These are phyloP conservation scores for Gavialis gangeticus DNA, from an alignment of 2,113 vertebrate species.

Conservation along the genomic window DNA sequence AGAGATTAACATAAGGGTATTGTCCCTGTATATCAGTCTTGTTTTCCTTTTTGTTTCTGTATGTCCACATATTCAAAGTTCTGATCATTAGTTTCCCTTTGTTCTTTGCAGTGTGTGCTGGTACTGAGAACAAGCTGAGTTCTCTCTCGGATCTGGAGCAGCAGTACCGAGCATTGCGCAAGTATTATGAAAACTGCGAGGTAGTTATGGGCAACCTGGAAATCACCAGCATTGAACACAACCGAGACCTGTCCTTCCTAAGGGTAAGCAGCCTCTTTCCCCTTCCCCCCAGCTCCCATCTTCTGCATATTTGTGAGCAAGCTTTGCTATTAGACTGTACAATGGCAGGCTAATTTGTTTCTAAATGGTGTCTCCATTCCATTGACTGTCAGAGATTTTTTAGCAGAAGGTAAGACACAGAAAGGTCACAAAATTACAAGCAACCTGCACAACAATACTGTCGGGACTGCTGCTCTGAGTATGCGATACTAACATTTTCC, in stretches of 20 bases:
- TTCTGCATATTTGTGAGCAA: not conserved
- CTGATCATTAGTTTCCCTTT: not conserved
- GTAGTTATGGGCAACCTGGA: conserved; percentile 99
- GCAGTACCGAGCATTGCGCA: conserved; percentile 94
- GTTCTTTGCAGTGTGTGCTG: conserved; percentile 89
- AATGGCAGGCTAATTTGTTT: not conserved
- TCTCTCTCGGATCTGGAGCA: conserved; percentile 96
- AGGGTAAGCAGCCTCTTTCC: conserved; percentile 81
- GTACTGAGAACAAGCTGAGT: conserved; percentile 97
- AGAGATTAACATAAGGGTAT: fast-evolving
- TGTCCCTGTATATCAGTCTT: fast-evolving
- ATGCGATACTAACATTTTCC: not conserved
- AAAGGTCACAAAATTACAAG: not conserved
- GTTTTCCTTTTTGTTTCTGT: not conserved
- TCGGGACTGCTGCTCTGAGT: not conserved
- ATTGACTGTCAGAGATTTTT: not conserved
- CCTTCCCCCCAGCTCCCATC: not conserved
- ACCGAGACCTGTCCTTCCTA: conserved; percentile 95
- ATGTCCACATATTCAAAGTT: not conserved
- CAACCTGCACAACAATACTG: not conserved
- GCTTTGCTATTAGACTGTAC: not conserved
- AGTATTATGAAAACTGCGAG: conserved; percentile 97
- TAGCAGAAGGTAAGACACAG: not conserved
- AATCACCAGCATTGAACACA: conserved; percentile 97
- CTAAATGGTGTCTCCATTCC: not conserved